These are phyloP conservation scores for Amphiduros pacificus DNA, from an alignment of 2,888 invertebrate genomes.

Conservation along the genomic window DNA sequence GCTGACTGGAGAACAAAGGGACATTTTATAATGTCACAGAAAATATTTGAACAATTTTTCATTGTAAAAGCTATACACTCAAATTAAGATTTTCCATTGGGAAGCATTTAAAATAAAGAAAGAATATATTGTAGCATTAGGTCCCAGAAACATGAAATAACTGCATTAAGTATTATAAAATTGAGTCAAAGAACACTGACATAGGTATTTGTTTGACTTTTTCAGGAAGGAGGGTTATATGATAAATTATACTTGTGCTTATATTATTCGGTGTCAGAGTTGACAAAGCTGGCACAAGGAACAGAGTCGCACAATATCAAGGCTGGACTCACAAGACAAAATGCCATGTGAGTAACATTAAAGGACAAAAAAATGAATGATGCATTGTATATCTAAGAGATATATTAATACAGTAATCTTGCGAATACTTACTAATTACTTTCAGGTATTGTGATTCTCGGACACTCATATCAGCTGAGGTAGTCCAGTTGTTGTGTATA, in stretches of 20 bases:
- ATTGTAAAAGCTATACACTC: too few species aligned
- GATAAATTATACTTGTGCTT: conserved; percentile 51
- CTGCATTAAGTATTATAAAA: too few species aligned
- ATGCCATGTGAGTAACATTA: conserved; percentile 8
- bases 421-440: background rate
- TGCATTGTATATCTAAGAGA: too few species aligned
- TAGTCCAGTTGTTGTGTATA: conserved; percentile 55
- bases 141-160: too few species aligned
- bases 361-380: too few species aligned
- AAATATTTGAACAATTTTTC: too few species aligned
- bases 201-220: background rate
- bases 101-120: too few species aligned
- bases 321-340: conserved; percentile 1
- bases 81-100: too few species aligned
- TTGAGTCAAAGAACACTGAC: background rate
- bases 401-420: background rate
- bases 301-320: background rate
- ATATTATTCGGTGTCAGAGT: conserved; percentile 46
- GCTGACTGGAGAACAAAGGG: too few species aligned
- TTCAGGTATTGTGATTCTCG: conserved; percentile 5
- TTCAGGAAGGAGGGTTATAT: conserved; percentile 54
- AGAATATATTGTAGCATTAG: too few species aligned
- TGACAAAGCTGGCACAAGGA: conserved; percentile 36
- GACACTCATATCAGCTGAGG: conserved; percentile 50
- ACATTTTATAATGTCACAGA: too few species aligned